A percentile compares a stretch with the other conserved stretches of the same genome.
These are phyloP conservation scores for Cataglyphis cursor DNA, from an alignment of 2,888 invertebrate genomes.

Conservation along the genomic window DNA sequence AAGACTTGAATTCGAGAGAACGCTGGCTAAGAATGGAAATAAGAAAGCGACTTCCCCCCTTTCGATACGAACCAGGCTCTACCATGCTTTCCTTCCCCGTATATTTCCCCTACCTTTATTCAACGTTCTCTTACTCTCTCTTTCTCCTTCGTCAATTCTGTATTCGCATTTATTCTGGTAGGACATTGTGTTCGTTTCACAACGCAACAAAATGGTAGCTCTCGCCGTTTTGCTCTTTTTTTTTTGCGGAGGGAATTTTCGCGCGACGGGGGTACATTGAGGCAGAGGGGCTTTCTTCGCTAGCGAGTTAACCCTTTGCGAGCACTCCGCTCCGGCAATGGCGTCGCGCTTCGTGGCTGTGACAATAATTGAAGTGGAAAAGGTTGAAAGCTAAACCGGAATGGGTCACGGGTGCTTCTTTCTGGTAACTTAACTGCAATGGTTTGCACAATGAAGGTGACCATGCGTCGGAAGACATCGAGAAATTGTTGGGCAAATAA, in stretches of 20 bases:
- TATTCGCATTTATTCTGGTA: conserved; percentile 33
- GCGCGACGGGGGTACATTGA: conserved; percentile 9
- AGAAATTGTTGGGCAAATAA: neutral
- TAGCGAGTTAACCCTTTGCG: conserved; percentile 20
- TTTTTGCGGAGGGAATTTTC: conserved; percentile 9
- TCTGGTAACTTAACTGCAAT: neutral
- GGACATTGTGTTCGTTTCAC: conserved; percentile 54
- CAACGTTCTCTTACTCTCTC: conserved; percentile 23
- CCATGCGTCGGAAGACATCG: neutral
- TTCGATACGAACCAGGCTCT: conserved; percentile 50
- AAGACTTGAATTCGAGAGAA: conserved; percentile 73
- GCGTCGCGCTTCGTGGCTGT: conserved; percentile 1
- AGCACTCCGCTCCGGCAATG: neutral
- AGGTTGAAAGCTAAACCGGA: conserved; percentile 15
- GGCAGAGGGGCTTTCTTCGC: conserved; percentile 8
- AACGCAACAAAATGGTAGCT: conserved; percentile 68
- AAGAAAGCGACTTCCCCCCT: conserved; percentile 73
- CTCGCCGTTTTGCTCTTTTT: conserved; percentile 62
- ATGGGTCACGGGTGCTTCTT: neutral
- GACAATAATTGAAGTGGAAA: conserved; percentile 14
- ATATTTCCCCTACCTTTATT: conserved; percentile 1
- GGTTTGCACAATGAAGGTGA: neutral
- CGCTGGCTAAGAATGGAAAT: conserved; percentile 70
- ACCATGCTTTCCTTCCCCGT: conserved; percentile 8
- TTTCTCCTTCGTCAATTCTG: conserved; percentile 48